These are phyloP conservation scores for Asobara japonica DNA, from an alignment of 1,140 invertebrate genomes.

Conservation along the genomic window DNA sequence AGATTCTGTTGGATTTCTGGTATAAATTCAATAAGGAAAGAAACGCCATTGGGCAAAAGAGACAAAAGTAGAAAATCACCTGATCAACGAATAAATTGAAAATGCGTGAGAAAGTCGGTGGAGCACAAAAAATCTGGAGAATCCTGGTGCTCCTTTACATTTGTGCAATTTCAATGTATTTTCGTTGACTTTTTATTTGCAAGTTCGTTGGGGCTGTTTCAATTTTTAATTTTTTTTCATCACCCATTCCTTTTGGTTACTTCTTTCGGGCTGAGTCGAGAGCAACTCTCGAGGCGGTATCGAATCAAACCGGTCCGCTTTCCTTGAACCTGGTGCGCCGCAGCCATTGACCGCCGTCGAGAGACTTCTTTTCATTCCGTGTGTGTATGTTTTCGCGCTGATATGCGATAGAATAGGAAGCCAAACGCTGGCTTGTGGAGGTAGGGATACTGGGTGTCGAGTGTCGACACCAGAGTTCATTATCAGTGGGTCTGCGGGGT, in stretches of 20 bases:
- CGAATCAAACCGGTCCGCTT: slow-evolving; percentile 62
- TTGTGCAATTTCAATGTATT: no score
- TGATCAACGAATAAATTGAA: no score
- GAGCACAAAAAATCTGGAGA: no score
- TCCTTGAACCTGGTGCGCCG: slow-evolving; percentile 63
- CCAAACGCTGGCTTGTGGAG: neutral
- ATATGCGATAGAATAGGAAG: slow-evolving; percentile 33
- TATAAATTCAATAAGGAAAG: no score
- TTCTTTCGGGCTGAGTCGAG: slow-evolving; percentile 20
- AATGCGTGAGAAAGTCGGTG: no score
- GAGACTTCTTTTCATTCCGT: slow-evolving; percentile 39
- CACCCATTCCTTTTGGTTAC: neutral
- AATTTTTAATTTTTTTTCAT: neutral
- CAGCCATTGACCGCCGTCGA: slow-evolving; percentile 60
- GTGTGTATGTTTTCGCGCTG: slow-evolving; percentile 30
- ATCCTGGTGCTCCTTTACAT: no score
- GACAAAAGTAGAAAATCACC: no score
- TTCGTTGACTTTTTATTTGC: no score
- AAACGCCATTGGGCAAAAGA: no score
- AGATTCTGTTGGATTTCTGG: no score
- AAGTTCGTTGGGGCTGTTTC: no score
- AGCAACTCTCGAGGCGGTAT: slow-evolving; percentile 39
- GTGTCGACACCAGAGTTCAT: neutral
- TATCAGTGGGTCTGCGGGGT: neutral
- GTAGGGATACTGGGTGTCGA: neutral